Evolutionary conservation across 2,797 vertebrate genomes (phyloP), one percentile per base, ranked within the genome.

Genomic region (Podarcis siculus): DNA sequence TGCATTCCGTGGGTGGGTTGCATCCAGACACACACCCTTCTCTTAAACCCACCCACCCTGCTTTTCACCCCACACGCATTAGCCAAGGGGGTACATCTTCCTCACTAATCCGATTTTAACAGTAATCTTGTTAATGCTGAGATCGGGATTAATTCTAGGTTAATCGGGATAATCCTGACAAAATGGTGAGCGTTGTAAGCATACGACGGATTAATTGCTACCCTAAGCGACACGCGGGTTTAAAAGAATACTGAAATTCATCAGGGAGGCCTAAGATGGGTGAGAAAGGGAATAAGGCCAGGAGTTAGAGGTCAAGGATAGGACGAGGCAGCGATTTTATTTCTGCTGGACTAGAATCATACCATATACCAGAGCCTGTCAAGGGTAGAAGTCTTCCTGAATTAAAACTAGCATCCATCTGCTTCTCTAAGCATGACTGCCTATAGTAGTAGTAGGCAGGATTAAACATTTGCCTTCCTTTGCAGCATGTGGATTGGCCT

Each of bases 81-180:
- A 92, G 91, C 69, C 90, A 25, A 92, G 89, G 92, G 78, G 93
- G 93, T 93, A 87, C 3, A 25, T 79, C 90, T 93, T 92, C 72
- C 90, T 66, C 37, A 19, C 90, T 95, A 95, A 96, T 95, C 94
- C 82, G 55, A 95, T 94, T 96, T 87, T 71, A 92, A 83, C 49
- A 90, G 91, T 96, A 95, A 95, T 95, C 94, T 91, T 94, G 93
- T 96, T 96, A 96, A 94, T 94, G 86, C 49, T 32, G 94, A 95
- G 93, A 95, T 95, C 91, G 32, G 95, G 93, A 96, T 97, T 96
- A 96, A 96, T 96, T 96, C 94, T 23, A 86, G 86, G 89, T 95
- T 96, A 95, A 97, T 96, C 93, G 91, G 96, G 95, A 96, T 96
- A 96, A 96, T 95, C 95, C 95, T 94, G 93, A 92, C 95, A 94